A percentile compares a stretch with the other conserved stretches of the same genome.
Conservation (phyloP, 2,888 invertebrate species). For the Aromia moschata region DNA sequence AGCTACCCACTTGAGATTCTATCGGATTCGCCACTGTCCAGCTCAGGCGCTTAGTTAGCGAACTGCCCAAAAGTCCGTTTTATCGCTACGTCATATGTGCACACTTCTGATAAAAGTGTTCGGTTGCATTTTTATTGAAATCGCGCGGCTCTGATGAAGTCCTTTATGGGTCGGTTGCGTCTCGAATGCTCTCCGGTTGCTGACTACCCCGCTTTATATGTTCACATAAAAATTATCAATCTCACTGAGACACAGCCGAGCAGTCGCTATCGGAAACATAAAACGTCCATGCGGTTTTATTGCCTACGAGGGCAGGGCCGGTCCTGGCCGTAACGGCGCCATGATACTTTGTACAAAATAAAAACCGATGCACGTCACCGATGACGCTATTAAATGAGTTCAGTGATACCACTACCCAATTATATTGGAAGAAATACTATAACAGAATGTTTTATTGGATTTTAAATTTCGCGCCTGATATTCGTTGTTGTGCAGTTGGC, state of each 20-base stretch:
- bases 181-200: constrained; percentile 37
- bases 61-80: constrained; percentile 32
- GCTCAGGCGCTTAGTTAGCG: constrained; percentile 31
- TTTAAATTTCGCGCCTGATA: too few species aligned
- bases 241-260: constrained; percentile 53
- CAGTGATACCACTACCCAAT: too few species aligned
- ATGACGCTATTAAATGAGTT: too few species aligned
- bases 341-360: too few species aligned
- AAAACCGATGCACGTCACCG: too few species aligned
- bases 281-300: constrained; percentile 51
- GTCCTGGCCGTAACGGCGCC: too few species aligned
- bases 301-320: constrained; percentile 13
- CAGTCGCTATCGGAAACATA: constrained; percentile 52
- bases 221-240: constrained; percentile 59
- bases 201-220: constrained; percentile 52
- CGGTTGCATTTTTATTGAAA: constrained; percentile 51
- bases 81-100: constrained; percentile 46
- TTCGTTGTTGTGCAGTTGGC: too few species aligned
- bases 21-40: too few species aligned
- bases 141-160: constrained; percentile 50
- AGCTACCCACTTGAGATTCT: too few species aligned
- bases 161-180: constrained; percentile 47
- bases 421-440: too few species aligned
- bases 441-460: too few species aligned
- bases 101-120: constrained; percentile 48